Conservation (phyloP, 2,888 invertebrate species). For the Nomada fabriciana region DNA sequence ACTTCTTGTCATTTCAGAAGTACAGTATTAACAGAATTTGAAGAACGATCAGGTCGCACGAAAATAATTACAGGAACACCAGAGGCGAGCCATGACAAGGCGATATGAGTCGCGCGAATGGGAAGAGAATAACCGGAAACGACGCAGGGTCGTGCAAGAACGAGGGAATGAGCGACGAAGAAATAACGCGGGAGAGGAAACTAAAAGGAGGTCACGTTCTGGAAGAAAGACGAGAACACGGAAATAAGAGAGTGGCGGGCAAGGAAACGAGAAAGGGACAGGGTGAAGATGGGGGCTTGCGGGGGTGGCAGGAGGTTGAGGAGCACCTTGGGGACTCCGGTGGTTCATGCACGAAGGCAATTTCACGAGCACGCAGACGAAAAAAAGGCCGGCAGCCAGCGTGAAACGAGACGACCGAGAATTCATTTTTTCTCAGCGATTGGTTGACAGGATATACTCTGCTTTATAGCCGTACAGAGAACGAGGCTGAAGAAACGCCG, state of each 20-base stretch:
- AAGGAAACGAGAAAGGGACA: background rate
- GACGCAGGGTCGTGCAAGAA: too few species aligned
- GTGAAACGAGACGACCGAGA: constrained; percentile 58
- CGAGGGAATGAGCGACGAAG: background rate
- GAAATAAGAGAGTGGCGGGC: background rate
- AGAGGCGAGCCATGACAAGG: background rate
- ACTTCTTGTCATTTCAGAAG: background rate
- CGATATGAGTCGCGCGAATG: background rate
- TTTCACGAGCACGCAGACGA: constrained; percentile 52
- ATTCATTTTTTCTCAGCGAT: constrained; percentile 50
- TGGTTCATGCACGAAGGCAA: constrained; percentile 51
- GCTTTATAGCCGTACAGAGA: background rate
- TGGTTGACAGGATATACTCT: constrained; percentile 40
- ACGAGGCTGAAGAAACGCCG: background rate
- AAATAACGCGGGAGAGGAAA: constrained; percentile 2
- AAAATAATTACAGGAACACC: constrained; percentile 1
- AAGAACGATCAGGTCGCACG: background rate
- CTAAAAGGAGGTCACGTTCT: constrained; percentile 20
- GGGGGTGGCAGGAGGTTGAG: background rate
- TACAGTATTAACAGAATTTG: background rate
- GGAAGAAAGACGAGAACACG: background rate
- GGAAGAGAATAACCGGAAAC: background rate
- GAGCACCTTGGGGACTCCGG: constrained; percentile 42
- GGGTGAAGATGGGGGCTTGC: background rate
- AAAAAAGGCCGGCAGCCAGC: constrained; percentile 44